Percentiles rank a stretch among this genome's conserved stretches.
Evolutionary conservation across 2,888 invertebrate species (phyloP).

Genomic region (Microplitis deprimator): DNA sequence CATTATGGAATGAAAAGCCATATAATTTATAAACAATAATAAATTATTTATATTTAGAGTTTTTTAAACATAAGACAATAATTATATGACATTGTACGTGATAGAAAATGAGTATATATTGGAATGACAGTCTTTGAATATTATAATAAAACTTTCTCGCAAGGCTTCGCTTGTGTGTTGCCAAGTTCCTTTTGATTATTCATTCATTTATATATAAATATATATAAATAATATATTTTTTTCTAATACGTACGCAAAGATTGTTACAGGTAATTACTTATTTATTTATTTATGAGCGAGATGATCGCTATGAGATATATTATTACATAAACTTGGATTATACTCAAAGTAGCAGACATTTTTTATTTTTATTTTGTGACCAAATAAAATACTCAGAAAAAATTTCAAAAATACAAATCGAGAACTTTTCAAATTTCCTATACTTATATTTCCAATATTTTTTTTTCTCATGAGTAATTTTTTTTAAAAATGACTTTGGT

Average conservation of each 20-base stretch:
- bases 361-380: too few relatives aligned
- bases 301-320: background rate
- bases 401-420: too few relatives aligned
- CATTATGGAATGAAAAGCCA: constrained; percentile 35
- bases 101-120: constrained; percentile 4
- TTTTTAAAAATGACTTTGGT: too few relatives aligned
- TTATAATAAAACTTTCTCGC: constrained; percentile 9
- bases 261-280: constrained; percentile 6
- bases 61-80: background rate
- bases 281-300: background rate
- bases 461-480: too few relatives aligned
- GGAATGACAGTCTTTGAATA: constrained; percentile 34
- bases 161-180: constrained; percentile 32
- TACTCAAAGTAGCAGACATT: too few relatives aligned
- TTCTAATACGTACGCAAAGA: constrained; percentile 7
- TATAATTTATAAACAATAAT: constrained; percentile 11
- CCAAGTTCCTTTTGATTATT: constrained; percentile 34
- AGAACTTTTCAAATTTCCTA: too few relatives aligned
- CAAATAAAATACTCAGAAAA: too few relatives aligned
- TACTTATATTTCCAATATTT: too few relatives aligned
- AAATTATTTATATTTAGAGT: background rate
- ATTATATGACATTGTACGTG: background rate
- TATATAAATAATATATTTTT: constrained; percentile 34
- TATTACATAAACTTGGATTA: background rate
- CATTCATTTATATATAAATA: constrained; percentile 15